Evolutionary conservation across 2,797 vertebrate genomes (phyloP).

Genomic region (Myioborus melanocephalus): DNA sequence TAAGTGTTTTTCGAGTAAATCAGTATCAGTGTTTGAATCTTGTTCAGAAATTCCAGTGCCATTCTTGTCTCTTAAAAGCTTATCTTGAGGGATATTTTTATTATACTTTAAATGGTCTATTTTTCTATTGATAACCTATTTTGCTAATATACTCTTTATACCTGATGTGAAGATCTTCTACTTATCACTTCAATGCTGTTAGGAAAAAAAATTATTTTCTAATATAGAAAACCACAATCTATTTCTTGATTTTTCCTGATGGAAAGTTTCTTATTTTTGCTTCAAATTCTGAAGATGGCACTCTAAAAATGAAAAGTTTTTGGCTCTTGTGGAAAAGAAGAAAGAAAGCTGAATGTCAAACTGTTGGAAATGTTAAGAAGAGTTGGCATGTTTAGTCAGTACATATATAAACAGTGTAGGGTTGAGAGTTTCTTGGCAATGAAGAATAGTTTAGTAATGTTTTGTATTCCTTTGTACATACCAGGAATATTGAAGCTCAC

Average conservation of each 20-base stretch:
- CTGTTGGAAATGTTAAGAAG: not conserved
- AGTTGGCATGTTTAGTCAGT: not conserved
- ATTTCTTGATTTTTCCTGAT: not conserved
- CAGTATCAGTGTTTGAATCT: not conserved
- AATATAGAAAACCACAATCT: not conserved
- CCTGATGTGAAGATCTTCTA: not conserved
- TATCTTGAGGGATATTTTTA: not conserved
- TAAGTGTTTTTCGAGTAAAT: not conserved
- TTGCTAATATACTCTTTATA: not conserved
- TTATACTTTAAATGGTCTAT: not conserved
- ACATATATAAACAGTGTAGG: not conserved
- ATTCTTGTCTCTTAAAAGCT: not conserved
- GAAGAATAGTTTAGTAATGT: not conserved
- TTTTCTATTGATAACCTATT: not conserved
- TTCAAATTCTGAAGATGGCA: constrained; percentile 23
- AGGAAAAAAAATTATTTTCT: not conserved
- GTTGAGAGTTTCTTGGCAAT: not conserved
- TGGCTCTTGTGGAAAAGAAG: not conserved
- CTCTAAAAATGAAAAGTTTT: not conserved
- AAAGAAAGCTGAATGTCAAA: not conserved
- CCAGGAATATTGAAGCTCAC: not conserved
- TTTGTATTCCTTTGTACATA: not conserved
- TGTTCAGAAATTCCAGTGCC: not conserved
- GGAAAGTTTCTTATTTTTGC: not conserved
- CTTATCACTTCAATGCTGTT: not conserved